These are phyloP conservation scores for Grapholita molesta DNA, from an alignment of 1,140 invertebrate species.

Conservation along the genomic window DNA sequence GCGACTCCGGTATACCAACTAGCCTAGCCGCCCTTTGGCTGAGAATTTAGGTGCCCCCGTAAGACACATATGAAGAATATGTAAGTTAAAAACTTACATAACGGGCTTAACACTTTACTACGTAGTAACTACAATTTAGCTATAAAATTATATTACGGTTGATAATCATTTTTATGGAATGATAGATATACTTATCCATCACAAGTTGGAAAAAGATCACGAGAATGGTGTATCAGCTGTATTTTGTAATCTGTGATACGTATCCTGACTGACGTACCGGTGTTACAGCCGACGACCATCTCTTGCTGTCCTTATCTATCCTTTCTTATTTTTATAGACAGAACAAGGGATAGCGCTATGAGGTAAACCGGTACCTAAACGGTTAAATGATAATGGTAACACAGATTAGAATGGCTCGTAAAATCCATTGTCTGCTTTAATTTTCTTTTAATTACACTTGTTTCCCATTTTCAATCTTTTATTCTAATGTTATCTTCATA, in stretches of 20 bases:
- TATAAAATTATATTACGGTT: too few species aligned
- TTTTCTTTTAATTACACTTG: constrained; percentile 51
- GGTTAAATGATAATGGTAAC: constrained; percentile 21
- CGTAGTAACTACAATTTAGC: too few species aligned
- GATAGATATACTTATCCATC: not conserved
- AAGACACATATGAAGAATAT: too few species aligned
- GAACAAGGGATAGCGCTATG: not conserved
- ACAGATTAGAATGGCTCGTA: constrained; percentile 46
- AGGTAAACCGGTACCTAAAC: not conserved
- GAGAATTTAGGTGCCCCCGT: too few species aligned
- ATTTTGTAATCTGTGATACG: not conserved
- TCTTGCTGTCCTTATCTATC: constrained; percentile 5
- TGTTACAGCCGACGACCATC: constrained; percentile 1
- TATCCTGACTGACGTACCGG: not conserved
- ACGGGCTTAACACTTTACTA: too few species aligned
- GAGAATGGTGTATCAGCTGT: not conserved
- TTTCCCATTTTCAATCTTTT: not conserved
- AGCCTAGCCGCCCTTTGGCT: too few species aligned
- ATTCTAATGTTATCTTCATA: not conserved
- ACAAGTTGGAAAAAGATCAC: not conserved
- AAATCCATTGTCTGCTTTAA: constrained; percentile 42
- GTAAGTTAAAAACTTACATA: too few species aligned
- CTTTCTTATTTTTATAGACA: not conserved
- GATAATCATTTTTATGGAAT: too few species aligned
- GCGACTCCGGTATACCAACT: too few species aligned